Conservation (phyloP, 2,113 vertebrate species). For the Callipepla californica region DNA sequence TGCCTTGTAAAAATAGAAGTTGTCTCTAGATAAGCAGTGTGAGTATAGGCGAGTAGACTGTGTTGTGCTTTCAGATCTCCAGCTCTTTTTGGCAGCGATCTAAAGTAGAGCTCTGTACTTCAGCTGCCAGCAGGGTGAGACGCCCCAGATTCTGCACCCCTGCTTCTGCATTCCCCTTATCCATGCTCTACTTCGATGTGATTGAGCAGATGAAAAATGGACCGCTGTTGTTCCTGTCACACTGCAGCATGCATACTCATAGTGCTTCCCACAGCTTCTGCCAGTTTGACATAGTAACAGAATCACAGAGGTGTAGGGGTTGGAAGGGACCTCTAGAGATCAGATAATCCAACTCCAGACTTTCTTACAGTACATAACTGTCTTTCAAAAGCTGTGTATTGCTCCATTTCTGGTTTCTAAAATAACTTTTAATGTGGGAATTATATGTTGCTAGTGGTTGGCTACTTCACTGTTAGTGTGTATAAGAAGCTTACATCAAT, state of each 20-base stretch:
- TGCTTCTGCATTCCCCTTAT: neutral
- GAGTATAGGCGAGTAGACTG: neutral
- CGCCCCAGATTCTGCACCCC: neutral
- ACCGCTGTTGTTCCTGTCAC: neutral
- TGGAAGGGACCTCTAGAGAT: too few species aligned
- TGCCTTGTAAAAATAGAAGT: neutral
- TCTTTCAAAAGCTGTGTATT: neutral
- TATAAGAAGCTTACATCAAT: neutral
- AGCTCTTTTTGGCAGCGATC: neutral
- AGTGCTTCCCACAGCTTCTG: neutral
- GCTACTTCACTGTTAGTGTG: accelerated
- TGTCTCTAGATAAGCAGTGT: neutral
- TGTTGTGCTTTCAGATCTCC: neutral
- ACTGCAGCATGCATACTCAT: accelerated
- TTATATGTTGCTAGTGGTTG: neutral
- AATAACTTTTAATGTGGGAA: neutral
- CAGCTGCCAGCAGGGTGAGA: neutral
- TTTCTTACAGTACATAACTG: neutral
- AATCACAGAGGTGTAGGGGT: too few species aligned
- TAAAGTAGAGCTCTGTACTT: neutral
- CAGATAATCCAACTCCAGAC: neutral
- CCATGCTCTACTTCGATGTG: accelerated
- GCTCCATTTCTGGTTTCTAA: neutral
- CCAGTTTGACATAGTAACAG: accelerated
- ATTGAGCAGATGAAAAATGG: neutral